Evolutionary conservation across 2,888 invertebrate species (phyloP).

Genomic region (Drosophila bunnanda): DNA sequence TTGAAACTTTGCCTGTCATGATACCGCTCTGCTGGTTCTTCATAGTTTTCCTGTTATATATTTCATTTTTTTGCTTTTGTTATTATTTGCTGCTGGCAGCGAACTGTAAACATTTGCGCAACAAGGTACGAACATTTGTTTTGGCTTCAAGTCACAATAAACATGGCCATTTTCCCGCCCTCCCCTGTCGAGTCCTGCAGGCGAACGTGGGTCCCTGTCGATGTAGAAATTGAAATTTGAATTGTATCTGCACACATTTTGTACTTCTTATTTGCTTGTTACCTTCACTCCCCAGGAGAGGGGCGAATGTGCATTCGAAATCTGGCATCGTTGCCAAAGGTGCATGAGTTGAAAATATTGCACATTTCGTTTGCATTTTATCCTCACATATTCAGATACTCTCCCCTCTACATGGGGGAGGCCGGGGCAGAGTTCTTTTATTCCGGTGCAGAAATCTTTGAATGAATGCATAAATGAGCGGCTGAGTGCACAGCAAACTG

Average conservation of each 20-base stretch:
- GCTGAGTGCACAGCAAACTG: conserved; percentile 52
- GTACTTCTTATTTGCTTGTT: conserved; percentile 65
- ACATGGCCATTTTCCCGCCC: conserved; percentile 41
- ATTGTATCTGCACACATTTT: conserved; percentile 72
- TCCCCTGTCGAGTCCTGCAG: background rate
- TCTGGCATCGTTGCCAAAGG: conserved; percentile 48
- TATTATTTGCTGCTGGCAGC: conserved; percentile 46
- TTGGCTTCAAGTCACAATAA: conserved; percentile 67
- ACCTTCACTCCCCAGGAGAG: conserved; percentile 27
- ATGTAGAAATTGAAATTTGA: conserved; percentile 73
- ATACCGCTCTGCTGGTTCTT: conserved; percentile 30
- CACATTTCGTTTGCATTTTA: conserved; percentile 66
- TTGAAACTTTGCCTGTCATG: conserved; percentile 38
- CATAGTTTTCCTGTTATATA: conserved; percentile 37
- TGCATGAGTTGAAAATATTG: conserved; percentile 58
- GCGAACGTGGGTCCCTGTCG: conserved; percentile 15
- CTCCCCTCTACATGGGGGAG: background rate
- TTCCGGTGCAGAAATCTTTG: conserved; percentile 44
- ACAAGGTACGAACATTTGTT: conserved; percentile 77
- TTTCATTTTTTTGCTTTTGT: conserved; percentile 20
- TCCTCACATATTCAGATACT: conserved; percentile 48
- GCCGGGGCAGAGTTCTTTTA: background rate
- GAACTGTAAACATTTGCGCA: conserved; percentile 70
- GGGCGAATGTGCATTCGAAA: conserved; percentile 43
- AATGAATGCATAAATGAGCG: conserved; percentile 62